phyloP scores from a whole-genome alignment of 2,113 vertebrate species.

The Ellobius talpinus region DNA sequence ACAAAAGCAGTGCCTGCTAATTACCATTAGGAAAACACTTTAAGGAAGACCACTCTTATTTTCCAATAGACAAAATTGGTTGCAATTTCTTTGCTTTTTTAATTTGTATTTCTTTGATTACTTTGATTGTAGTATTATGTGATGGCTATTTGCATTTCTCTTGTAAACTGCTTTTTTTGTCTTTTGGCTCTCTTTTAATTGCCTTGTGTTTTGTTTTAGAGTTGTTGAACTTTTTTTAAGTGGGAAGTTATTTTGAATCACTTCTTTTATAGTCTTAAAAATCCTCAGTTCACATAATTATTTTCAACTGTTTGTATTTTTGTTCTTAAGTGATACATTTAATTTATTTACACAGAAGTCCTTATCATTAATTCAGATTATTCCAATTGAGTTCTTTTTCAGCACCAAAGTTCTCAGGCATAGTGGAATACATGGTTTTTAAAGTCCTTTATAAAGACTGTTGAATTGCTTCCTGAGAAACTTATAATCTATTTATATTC shows the following conservation, averaged over 20 bases:
- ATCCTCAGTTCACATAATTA: conserved; percentile 39
- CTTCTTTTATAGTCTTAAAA: conserved; percentile 36
- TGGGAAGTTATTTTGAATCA: conserved; percentile 30
- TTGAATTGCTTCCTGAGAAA: conserved; percentile 35
- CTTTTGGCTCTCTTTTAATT: conserved; percentile 46
- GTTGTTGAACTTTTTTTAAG: conserved; percentile 39
- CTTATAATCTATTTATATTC: background rate
- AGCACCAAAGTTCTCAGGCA: conserved; percentile 25
- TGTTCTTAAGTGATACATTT: background rate
- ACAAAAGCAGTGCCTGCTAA: background rate
- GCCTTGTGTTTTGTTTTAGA: conserved; percentile 27
- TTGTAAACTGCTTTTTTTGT: conserved; percentile 25
- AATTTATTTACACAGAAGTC: conserved; percentile 22
- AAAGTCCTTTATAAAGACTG: conserved; percentile 38
- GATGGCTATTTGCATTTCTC: conserved; percentile 11
- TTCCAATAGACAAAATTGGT: background rate
- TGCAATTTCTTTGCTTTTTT: background rate
- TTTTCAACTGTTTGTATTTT: conserved; percentile 51
- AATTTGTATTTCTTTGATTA: conserved; percentile 52
- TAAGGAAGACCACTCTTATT: conserved; percentile 14
- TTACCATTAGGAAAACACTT: conserved; percentile 41
- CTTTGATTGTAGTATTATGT: conserved; percentile 18
- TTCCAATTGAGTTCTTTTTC: conserved; percentile 58
- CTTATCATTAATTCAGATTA: conserved; percentile 53
- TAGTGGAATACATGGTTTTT: conserved; percentile 39